phyloP scores from a whole-genome alignment of 2,888 invertebrate species.

The Gerris lacustris region DNA sequence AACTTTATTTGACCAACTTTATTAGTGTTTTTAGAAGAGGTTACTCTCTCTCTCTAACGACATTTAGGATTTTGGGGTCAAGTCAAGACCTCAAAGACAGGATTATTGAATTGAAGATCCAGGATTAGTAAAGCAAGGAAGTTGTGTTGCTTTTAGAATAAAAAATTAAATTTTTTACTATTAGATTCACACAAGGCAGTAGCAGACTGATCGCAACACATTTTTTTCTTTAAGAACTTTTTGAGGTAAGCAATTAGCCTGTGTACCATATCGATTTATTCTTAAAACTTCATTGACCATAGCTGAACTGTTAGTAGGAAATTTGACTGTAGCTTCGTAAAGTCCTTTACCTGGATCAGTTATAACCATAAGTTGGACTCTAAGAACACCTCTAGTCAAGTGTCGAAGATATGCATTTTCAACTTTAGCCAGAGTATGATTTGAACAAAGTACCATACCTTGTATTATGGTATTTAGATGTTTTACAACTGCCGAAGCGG shows the following conservation, averaged over 20 bases:
- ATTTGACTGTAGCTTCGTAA: conserved; percentile 23
- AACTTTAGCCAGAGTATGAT: conserved; percentile 22
- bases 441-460: conserved; percentile 22
- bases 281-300: conserved; percentile 23
- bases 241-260: conserved; percentile 26
- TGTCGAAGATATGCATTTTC: conserved; percentile 17
- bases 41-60: too few relatives aligned
- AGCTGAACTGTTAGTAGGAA: conserved; percentile 12
- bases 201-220: conserved; percentile 27
- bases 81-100: too few relatives aligned
- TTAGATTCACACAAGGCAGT: conserved; percentile 18
- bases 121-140: too few relatives aligned
- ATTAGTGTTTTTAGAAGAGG: too few relatives aligned
- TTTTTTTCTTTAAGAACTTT: conserved; percentile 22
- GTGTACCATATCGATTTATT: conserved; percentile 27
- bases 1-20: too few relatives aligned
- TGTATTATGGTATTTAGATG: conserved; percentile 23
- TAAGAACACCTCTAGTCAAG: background rate
- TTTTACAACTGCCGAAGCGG: conserved; percentile 20
- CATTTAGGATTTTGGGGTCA: too few relatives aligned
- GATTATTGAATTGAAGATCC: too few relatives aligned
- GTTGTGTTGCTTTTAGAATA: too few relatives aligned
- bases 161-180: too few relatives aligned
- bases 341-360: conserved; percentile 19
- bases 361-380: conserved; percentile 18